Evolutionary conservation across 2,888 invertebrate genomes (phyloP).

Genomic region (Dicyrtomina minuta): DNA sequence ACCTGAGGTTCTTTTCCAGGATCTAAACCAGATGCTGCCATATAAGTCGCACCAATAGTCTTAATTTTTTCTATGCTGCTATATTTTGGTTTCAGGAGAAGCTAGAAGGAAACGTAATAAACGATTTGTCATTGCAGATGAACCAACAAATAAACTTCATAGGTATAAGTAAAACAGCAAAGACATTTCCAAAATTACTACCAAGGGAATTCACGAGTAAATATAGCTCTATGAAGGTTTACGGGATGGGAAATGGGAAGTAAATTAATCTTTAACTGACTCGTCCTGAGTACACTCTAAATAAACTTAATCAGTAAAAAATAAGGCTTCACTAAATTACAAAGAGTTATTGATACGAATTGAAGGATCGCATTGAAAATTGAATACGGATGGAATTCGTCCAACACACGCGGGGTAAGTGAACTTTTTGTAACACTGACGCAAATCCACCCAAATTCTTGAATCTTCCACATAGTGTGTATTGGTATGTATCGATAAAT

Average conservation of each 20-base stretch:
- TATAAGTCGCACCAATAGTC: slow-evolving; percentile 96
- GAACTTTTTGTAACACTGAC: neutral
- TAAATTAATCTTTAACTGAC: slow-evolving; percentile 9
- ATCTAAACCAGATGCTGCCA: slow-evolving; percentile 84
- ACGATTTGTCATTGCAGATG: no score
- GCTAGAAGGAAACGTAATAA: slow-evolving; percentile 60
- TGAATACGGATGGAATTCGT: no score
- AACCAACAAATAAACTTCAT: slow-evolving; percentile 6
- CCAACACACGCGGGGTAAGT: neutral
- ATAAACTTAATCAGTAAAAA: slow-evolving; percentile 17
- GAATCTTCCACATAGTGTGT: neutral
- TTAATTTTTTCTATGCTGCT: slow-evolving; percentile 97
- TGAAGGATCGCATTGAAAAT: neutral
- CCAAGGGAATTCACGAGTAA: neutral
- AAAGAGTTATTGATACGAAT: slow-evolving; percentile 2
- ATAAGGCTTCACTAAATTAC: neutral
- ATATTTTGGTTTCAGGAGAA: slow-evolving; percentile 89
- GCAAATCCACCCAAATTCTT: neutral
- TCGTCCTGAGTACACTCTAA: neutral
- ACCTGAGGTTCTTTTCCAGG: slow-evolving; percentile 51
- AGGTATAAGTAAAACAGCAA: slow-evolving; percentile 9
- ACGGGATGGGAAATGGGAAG: neutral
- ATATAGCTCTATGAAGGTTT: no score
- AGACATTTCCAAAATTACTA: neutral
- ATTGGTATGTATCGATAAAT: no score